Percentiles rank a stretch among this genome's conserved stretches.
These are phyloP conservation scores for Chondrilla cf. caribensis DNA, from an alignment of 37 sponge, comb jelly and placozoan species.

Conservation along the genomic window DNA sequence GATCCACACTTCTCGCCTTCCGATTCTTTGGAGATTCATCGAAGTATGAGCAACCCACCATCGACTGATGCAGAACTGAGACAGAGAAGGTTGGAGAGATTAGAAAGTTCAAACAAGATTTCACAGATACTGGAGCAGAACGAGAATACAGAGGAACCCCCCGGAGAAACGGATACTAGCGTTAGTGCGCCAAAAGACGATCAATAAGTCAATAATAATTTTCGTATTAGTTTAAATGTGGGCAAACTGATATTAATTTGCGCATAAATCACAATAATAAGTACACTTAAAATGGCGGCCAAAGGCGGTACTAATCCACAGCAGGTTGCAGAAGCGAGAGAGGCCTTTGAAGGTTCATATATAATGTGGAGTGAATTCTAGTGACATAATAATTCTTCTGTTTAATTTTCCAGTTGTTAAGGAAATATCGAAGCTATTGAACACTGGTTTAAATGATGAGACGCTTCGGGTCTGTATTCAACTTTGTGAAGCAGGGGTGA, in stretches of 20 bases:
- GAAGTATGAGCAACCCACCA: conserved; percentile 7
- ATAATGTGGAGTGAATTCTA: not conserved
- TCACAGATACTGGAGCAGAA: not conserved
- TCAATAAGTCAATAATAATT: no score
- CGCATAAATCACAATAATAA: no score
- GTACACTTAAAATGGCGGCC: conserved; percentile 12
- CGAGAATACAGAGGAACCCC: no score
- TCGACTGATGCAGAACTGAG: conserved; percentile 8
- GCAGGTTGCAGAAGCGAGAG: conserved; percentile 55
- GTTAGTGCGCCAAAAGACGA: no score
- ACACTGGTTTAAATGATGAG: conserved; percentile 87
- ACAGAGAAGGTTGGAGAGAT: conserved; percentile 2
- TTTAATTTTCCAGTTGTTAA: conserved; percentile 53
- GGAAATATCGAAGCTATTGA: conserved; percentile 84
- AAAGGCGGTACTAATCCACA: conserved; percentile 16
- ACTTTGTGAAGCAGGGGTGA: conserved; percentile 85
- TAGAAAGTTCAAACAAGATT: not conserved
- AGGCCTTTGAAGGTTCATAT: conserved; percentile 62
- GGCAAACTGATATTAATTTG: no score
- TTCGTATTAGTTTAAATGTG: no score
- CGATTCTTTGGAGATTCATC: not conserved
- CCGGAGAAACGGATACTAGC: no score
- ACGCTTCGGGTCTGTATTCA: conserved; percentile 86
- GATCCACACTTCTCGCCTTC: not conserved
- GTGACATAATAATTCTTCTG: not conserved